These are phyloP conservation scores for Felis chaus DNA, from an alignment of 2,113 vertebrate genomes.

Conservation along the genomic window DNA sequence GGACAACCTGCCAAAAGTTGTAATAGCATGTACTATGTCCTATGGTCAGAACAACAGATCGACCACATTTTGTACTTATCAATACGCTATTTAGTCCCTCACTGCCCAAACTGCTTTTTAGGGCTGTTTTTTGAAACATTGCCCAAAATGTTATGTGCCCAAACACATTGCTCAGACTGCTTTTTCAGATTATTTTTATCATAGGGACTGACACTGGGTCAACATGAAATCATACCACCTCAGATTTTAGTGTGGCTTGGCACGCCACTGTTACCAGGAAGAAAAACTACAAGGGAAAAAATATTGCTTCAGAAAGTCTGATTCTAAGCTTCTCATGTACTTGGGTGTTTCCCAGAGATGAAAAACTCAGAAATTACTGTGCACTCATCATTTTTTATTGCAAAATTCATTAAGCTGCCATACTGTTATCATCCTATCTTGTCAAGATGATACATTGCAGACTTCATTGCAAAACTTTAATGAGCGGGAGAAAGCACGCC, in stretches of 20 bases:
- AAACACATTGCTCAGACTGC: not conserved
- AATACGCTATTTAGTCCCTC: not conserved
- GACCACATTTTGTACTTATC: not conserved
- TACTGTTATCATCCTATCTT: conserved; percentile 72
- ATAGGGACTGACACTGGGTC: not conserved
- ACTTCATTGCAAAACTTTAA: conserved; percentile 77
- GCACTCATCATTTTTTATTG: conserved; percentile 78
- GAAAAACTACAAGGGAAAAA: not conserved
- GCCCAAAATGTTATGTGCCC: not conserved
- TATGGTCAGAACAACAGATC: not conserved
- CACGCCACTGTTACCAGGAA: not conserved
- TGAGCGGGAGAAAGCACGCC: conserved; percentile 63
- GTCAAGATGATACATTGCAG: conserved; percentile 77
- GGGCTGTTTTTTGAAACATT: conserved; percentile 17
- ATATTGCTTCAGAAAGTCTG: not conserved
- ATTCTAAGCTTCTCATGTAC: conserved; percentile 51
- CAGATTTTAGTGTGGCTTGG: conserved; percentile 3
- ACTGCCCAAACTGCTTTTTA: not conserved
- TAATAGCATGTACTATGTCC: not conserved
- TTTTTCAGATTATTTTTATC: conserved; percentile 44
- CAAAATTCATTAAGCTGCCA: conserved; percentile 77
- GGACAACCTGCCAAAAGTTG: not conserved
- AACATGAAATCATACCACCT: conserved; percentile 48
- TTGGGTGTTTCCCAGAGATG: conserved; percentile 74
- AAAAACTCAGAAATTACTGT: conserved; percentile 71